Percentiles rank a stretch among this genome's conserved stretches.
phyloP scores from a whole-genome alignment of 2,888 invertebrate genomes.

The Lepidochrysops patricia region DNA sequence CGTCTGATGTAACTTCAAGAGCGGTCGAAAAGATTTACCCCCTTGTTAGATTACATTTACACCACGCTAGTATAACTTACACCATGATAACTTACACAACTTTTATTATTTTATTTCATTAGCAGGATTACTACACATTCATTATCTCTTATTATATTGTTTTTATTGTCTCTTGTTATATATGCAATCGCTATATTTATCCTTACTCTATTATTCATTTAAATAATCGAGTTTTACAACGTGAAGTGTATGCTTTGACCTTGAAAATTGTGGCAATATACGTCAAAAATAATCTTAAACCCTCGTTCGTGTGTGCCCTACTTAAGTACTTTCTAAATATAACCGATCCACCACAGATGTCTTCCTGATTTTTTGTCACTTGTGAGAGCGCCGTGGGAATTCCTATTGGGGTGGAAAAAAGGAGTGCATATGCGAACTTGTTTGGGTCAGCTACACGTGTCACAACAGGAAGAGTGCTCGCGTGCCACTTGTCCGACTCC shows the following conservation, averaged over 20 bases:
- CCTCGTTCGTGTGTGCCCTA: constrained; percentile 24
- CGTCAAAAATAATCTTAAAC: neutral
- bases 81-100: neutral
- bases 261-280: too few relatives aligned
- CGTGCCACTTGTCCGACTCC: constrained; percentile 54
- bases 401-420: constrained; percentile 34
- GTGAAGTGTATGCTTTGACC: too few relatives aligned
- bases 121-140: neutral
- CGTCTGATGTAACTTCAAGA: neutral
- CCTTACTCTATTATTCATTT: neutral
- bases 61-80: too few relatives aligned
- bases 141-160: neutral
- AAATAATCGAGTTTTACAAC: neutral
- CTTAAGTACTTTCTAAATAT: constrained; percentile 52
- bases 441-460: constrained; percentile 45
- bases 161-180: too few relatives aligned
- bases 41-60: neutral
- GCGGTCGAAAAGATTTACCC: neutral
- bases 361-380: constrained; percentile 53
- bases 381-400: constrained; percentile 59
- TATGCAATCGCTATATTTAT: neutral
- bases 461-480: constrained; percentile 59
- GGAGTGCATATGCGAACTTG: constrained; percentile 49
- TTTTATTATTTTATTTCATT: neutral
- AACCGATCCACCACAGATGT: constrained; percentile 51